phyloP scores from a whole-genome alignment of 2,113 vertebrate genomes.

The Nyctibius bracteatus region DNA sequence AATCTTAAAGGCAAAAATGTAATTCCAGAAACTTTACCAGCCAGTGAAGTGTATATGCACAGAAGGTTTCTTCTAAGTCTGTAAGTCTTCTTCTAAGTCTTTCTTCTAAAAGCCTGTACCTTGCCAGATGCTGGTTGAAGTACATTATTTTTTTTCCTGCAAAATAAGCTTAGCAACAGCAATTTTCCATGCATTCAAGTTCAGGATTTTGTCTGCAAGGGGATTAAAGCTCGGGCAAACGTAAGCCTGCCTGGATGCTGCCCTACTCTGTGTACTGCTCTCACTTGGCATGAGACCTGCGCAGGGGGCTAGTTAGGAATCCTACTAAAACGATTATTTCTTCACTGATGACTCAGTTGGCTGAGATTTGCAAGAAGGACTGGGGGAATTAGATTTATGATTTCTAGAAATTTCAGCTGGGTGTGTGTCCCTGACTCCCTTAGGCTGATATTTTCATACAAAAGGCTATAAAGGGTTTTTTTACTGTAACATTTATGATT shows the following conservation, averaged over 20 bases:
- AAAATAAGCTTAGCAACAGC: conserved; percentile 59
- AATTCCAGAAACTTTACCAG: background rate
- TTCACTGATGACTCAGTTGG: background rate
- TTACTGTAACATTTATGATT: background rate
- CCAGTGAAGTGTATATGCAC: background rate
- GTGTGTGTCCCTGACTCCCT: background rate
- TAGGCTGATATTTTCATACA: background rate
- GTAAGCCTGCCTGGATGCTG: background rate
- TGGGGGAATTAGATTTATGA: background rate
- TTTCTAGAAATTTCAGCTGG: background rate
- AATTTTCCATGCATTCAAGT: conserved; percentile 51
- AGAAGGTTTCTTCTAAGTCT: background rate
- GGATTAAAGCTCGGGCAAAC: conserved; percentile 23
- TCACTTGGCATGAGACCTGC: background rate
- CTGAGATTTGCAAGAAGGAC: background rate
- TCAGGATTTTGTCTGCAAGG: conserved; percentile 12
- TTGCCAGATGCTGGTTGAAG: background rate
- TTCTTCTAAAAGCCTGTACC: background rate
- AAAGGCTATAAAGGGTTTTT: background rate
- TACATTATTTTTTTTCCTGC: background rate
- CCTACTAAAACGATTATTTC: background rate
- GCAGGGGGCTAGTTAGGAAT: background rate
- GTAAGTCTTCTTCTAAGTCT: no score
- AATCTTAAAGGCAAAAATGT: background rate
- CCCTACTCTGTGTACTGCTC: background rate